Percentiles rank a stretch among this genome's conserved stretches.
phyloP scores from a whole-genome alignment of 2,888 invertebrate genomes.

The Notocelia uddmanniana region DNA sequence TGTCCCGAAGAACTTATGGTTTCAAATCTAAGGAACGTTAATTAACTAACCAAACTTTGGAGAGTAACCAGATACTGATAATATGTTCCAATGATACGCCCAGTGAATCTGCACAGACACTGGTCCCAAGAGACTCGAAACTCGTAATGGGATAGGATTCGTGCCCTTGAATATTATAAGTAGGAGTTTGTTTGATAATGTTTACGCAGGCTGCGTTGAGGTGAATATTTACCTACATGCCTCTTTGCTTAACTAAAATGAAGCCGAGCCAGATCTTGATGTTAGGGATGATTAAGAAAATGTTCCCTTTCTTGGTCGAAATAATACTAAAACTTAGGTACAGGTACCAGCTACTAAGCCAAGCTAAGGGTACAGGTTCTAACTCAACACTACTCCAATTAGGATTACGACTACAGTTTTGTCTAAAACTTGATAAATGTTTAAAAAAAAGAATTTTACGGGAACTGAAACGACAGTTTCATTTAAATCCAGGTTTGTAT shows the following conservation, averaged over 20 bases:
- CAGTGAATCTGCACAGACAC: background rate
- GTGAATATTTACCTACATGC: constrained; percentile 17
- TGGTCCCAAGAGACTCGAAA: constrained; percentile 6
- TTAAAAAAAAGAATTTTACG: too few species aligned
- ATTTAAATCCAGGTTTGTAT: too few species aligned
- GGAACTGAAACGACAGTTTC: too few species aligned
- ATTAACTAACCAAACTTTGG: background rate
- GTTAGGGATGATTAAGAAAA: constrained; percentile 8
- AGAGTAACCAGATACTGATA: background rate
- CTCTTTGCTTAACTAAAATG: constrained; percentile 29
- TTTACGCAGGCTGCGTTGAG: constrained; percentile 22
- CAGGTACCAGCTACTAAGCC: too few species aligned
- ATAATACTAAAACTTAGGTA: background rate
- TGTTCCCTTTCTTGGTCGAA: constrained; percentile 14
- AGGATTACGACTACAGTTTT: too few species aligned
- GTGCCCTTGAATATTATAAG: constrained; percentile 39
- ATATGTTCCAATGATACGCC: background rate
- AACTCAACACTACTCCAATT: too few species aligned
- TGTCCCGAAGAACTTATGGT: background rate
- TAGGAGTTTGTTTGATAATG: constrained; percentile 22
- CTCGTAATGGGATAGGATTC: constrained; percentile 11
- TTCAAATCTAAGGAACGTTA: background rate
- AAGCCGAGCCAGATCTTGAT: constrained; percentile 11
- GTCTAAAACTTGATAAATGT: too few species aligned
- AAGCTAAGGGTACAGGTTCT: too few species aligned